Evolutionary conservation across 2,888 invertebrate genomes (phyloP), one percentile per base, ranked within the genome.

Genomic region (Nycteola revayana): DNA sequence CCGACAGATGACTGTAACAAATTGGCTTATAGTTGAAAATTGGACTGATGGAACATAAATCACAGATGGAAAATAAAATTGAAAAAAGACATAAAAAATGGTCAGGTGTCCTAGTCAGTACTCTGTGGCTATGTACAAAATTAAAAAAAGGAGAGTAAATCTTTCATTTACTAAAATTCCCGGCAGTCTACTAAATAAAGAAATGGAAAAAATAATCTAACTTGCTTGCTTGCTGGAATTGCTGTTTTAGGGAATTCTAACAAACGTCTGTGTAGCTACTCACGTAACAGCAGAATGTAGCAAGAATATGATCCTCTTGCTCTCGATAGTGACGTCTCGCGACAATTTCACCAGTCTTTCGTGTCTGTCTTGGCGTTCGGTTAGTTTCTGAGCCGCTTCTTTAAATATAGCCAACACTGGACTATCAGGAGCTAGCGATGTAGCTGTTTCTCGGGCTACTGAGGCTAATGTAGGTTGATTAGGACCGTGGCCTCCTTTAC

Each of bases 291-390:
- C 88, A 18, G 94, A 93, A 72, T 97, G 97, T 9, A 98, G 78
- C 7, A 95, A 77, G 72, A 96, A 97, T 52, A 97, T 98, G 3
- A 95, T 93, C 40, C 96, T 87, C 70, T 98, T 98, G 76, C 96
- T 96, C 66, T 97, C 96, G 50, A 96, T 96, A 0, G 96, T 96
- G 9, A 96, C 91, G 66, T 96, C 97, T 11, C 96, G 89, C 43
- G 94, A 92, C 0, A 94, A 72, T 79, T 97, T 96, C 0, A 96
- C 92, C 17, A 97, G 90, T 25, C 95, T 86, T 69, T 97, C 97
- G 60, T 94, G 92, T 42, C 94, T 92, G 73, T 97, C 96, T 60
- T 97, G 95, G 48, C 94, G 94, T 0, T 89, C 89, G 56, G 95
- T 96, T 21, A 97, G 75, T 62, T 93, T 92, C 0, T 64, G 38